phyloP scores from a whole-genome alignment of 92 coral and sea anemone species.

The Palythoa caribaeorum region DNA sequence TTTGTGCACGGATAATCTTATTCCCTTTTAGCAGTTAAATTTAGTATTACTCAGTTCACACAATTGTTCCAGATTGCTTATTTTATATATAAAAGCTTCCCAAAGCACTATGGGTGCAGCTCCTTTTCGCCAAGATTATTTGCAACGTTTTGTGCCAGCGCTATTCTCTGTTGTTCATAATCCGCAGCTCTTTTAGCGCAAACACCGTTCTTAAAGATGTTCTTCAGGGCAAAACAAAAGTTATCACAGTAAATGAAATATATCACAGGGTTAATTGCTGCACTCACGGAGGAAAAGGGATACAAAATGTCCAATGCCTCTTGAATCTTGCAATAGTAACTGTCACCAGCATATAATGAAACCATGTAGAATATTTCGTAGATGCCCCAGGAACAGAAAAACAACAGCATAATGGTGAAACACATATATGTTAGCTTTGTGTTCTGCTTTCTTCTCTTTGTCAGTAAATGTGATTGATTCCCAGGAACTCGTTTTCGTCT shows the following conservation, averaged over 20 bases:
- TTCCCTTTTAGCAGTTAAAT: too few species aligned
- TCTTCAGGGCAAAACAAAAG: slow-evolving; percentile 16
- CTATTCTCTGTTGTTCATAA: slow-evolving; percentile 1
- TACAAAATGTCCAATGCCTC: slow-evolving; percentile 22
- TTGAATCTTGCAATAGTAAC: neutral
- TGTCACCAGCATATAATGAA: neutral
- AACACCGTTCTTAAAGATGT: neutral
- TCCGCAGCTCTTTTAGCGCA: neutral
- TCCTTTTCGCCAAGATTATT: neutral
- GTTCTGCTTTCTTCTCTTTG: slow-evolving; percentile 30
- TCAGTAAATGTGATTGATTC: neutral
- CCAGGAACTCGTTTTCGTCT: slow-evolving; percentile 24
- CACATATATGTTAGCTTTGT: slow-evolving; percentile 20
- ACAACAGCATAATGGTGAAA: neutral
- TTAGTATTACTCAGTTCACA: too few species aligned
- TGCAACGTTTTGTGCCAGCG: neutral
- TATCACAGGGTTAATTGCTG: slow-evolving; percentile 21
- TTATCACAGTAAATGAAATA: slow-evolving; percentile 23
- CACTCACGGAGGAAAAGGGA: slow-evolving; percentile 20
- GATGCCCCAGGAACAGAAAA: slow-evolving; percentile 38
- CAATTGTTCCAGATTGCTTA: too few species aligned
- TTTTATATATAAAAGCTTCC: neutral
- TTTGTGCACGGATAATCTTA: too few species aligned
- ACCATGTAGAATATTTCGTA: slow-evolving; percentile 29
- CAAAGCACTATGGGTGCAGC: neutral